Evolutionary conservation across 2,888 invertebrate genomes (phyloP), one percentile per base, ranked within the genome.

Genomic region (Pachliopta kotzebuea): DNA sequence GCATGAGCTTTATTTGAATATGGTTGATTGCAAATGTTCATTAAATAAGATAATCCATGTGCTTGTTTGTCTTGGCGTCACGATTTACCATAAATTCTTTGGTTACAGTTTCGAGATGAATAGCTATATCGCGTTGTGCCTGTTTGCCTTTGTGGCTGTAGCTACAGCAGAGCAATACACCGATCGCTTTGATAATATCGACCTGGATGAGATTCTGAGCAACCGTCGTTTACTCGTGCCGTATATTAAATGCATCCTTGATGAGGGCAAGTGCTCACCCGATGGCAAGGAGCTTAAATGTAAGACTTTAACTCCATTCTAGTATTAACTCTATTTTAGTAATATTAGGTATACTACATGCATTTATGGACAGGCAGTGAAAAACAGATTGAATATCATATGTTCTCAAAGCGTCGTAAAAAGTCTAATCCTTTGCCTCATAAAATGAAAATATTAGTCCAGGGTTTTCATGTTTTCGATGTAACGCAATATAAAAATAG

Each of bases 251-350:
- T 96, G 96, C 71, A 75, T 95, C 50, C 84, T 95, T 65, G 93
- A 93, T 0, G 79, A 86, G 68, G 94, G 94, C 56, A 83, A 77
- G 63, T 96, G 96, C 80, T 93, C 95, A 0, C 88, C 95, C 11
- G 95, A 96, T 70, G 95, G 93, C 67, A 93, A 93, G 72, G 94
- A 95, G 83, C 85, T 96, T 0, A 95, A 94, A 89, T 90, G 96
- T 95, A 83, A 90, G 93, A 20, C 18, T 52, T n/a, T 4, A n/a
- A 11, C 11, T 20, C 21, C 21, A 21, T 21, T 52, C 0, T 45
- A 24, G 17, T 56, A 56, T n/a, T 4, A n/a, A 11, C 11, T 20
- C 21, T n/a, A 21, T 21, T 52, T 0, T 45, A 24, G 17, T 56
- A 56, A 1, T 26, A 26, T 26, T 2, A 11, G 11, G 9, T 31